Percentiles rank a stretch among this genome's conserved stretches.
These are phyloP conservation scores for Mormyrus proboscirostris DNA, from an alignment of 2,797 vertebrate genomes.

Conservation along the genomic window DNA sequence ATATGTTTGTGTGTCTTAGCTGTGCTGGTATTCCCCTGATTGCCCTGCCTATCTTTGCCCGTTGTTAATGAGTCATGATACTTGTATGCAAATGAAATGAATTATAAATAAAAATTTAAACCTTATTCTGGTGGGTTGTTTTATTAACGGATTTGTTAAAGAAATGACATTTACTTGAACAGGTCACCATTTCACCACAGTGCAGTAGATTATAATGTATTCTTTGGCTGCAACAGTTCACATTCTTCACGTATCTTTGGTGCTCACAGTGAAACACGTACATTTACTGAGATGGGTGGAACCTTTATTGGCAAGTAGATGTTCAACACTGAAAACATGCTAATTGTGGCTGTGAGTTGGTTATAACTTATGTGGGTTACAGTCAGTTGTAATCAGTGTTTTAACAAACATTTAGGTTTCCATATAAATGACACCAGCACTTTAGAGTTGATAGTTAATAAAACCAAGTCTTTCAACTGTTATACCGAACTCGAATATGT, in stretches of 20 bases:
- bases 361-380: background rate
- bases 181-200: background rate
- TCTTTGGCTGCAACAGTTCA: background rate
- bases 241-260: background rate
- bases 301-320: background rate
- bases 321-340: background rate
- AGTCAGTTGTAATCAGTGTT: background rate
- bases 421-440: background rate
- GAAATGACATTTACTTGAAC: background rate
- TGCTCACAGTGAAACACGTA: background rate
- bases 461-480: background rate
- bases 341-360: background rate
- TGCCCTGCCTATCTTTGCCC: constrained; percentile 29
- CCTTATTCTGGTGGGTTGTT: background rate
- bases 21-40: constrained; percentile 1
- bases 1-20: constrained; percentile 21
- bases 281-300: background rate
- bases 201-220: background rate
- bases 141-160: background rate
- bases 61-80: constrained; percentile 37
- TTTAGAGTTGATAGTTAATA: background rate
- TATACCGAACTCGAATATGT: background rate
- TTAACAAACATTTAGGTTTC: background rate
- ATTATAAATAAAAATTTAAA: constrained; percentile 56
- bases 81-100: constrained; percentile 55